Evolutionary conservation across 2,113 vertebrate species (phyloP), one percentile per base, ranked within the genome.

Genomic region (Thinocorus orbignyianus): DNA sequence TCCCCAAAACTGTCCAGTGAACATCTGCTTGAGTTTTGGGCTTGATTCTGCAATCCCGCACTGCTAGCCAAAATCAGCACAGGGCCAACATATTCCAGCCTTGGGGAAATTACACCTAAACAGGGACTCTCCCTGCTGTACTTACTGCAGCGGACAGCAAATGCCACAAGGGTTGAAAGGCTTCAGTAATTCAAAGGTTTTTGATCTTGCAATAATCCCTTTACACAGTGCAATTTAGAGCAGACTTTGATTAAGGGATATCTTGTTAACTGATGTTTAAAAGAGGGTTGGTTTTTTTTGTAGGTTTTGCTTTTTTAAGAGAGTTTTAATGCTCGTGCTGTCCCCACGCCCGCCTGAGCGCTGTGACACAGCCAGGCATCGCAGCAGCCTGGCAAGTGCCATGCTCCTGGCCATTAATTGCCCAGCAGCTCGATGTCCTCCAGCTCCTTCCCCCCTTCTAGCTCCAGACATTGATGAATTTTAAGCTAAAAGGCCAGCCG

Each of bases 381-480:
- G 9, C 7, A 7, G 79, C 71, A 95, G 82, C 72, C 85, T 68
- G 78, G 87, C 78, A 37, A 80, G 25, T 35, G 35, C 76, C 1
- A 0, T 84, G 66, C 44, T 76, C 68, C 68, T 20, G 57, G 49
- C 48, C 66, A 79, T 92, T 92, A 89, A 81, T 41, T 74, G 86
- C 90, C 2, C 52, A 13, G 46, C 28, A n/a, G 84, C 78, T 90
- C 4, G 0, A 51, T 68, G 84, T 89, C 80, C 76, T 96, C 90
- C 10, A 8, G 46, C 76, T 96, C 74, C 85, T 73, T 66, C 64
- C 51, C 51, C n/a, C 3, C 30, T 72, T 86, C 58, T 82, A 90
- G 94, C 66, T 55, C 72, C 72, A 77, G 94, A 88, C 88, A 90
- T 13, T 86, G 95, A 96, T 92, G 76, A 92, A 96, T 96, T 96